Percentiles rank a stretch among this genome's conserved stretches.
phyloP scores from a whole-genome alignment of 1,140 invertebrate species.

The Zaprionus nigranus region DNA sequence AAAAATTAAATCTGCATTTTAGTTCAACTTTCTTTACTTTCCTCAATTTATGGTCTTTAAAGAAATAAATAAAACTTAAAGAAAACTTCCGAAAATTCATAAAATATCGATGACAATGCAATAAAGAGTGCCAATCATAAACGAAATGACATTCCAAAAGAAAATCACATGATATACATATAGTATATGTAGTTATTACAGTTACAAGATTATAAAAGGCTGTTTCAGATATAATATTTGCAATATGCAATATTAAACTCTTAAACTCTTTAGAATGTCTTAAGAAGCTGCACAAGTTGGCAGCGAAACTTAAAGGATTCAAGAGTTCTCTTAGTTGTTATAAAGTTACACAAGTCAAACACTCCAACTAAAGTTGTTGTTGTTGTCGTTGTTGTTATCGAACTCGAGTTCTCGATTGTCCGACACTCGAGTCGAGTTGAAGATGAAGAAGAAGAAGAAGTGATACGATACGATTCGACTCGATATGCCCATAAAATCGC shows the following conservation, averaged over 20 bases:
- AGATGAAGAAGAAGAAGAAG: constrained; percentile 31
- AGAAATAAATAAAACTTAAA: too few relatives aligned
- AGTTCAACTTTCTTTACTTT: too few relatives aligned
- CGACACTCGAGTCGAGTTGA: constrained; percentile 3
- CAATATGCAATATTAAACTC: too few relatives aligned
- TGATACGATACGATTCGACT: constrained; percentile 9
- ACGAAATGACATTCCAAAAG: too few relatives aligned
- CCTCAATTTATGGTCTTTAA: too few relatives aligned
- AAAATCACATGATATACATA: too few relatives aligned
- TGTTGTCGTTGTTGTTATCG: neutral
- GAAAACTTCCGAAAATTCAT: too few relatives aligned
- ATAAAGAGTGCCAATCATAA: too few relatives aligned
- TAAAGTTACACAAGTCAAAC: neutral
- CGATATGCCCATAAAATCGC: constrained; percentile 69
- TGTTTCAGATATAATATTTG: too few relatives aligned
- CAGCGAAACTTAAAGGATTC: neutral
- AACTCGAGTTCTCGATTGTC: neutral
- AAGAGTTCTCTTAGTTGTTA: neutral
- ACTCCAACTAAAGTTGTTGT: neutral
- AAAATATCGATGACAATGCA: too few relatives aligned
- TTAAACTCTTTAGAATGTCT: too few relatives aligned
- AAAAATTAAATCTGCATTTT: too few relatives aligned
- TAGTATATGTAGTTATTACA: neutral
- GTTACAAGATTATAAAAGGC: neutral
- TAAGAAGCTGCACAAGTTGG: neutral